Percentiles rank a stretch among this genome's conserved stretches.
phyloP scores from a whole-genome alignment of 2,888 invertebrate genomes.

The Tromatobia lineatoria region DNA sequence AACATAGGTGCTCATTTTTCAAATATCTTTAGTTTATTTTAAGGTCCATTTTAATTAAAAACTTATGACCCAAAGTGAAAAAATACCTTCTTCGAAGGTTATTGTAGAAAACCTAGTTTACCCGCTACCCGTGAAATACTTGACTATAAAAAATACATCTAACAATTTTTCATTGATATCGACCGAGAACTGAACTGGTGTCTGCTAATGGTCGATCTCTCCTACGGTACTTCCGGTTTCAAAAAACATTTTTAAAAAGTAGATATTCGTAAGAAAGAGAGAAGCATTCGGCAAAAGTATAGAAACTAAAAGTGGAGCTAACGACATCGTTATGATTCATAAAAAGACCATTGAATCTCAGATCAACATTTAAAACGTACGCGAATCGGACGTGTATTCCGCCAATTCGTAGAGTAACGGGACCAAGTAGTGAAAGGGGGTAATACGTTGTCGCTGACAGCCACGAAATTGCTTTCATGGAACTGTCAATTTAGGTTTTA shows the following conservation, averaged over 20 bases:
- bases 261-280: not conserved
- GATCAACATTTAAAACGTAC: not conserved
- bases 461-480: constrained; percentile 69
- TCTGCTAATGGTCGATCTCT: too few relatives aligned
- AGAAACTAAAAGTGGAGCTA: not conserved
- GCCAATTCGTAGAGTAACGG: constrained; percentile 11
- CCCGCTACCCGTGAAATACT: too few relatives aligned
- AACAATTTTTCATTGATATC: too few relatives aligned
- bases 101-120: too few relatives aligned
- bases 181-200: too few relatives aligned
- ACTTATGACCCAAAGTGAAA: too few relatives aligned
- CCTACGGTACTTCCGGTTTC: not conserved
- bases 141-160: too few relatives aligned
- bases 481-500: constrained; percentile 70
- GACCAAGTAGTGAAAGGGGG: constrained; percentile 19
- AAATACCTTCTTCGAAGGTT: too few relatives aligned
- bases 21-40: too few relatives aligned
- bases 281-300: not conserved
- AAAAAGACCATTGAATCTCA: not conserved
- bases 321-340: not conserved
- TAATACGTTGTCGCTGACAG: constrained; percentile 57
- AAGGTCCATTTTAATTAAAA: too few relatives aligned
- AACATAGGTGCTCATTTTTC: too few relatives aligned
- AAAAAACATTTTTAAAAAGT: not conserved
- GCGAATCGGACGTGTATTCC: constrained; percentile 15